Conservation (phyloP, 2,888 invertebrate species). For the Sinohyriopsis cumingii region DNA sequence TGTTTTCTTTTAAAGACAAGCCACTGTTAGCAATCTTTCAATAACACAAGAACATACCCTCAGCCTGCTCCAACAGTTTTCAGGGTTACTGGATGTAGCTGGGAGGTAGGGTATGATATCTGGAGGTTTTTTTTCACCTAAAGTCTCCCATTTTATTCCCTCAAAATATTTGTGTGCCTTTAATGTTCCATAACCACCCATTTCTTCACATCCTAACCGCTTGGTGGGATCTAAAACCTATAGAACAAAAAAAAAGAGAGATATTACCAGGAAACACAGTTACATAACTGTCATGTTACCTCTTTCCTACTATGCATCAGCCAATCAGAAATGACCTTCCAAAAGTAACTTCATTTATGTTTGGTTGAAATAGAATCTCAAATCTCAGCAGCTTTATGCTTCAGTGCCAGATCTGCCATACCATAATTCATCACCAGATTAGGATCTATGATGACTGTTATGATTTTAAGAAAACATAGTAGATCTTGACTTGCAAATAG, state of each 20-base stretch:
- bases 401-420: too few relatives aligned
- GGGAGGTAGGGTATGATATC: conserved; percentile 79
- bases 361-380: too few relatives aligned
- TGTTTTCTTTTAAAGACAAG: too few relatives aligned
- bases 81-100: conserved; percentile 79
- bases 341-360: too few relatives aligned
- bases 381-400: too few relatives aligned
- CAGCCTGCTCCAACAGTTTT: conserved; percentile 78
- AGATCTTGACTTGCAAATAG: too few relatives aligned
- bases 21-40: too few relatives aligned
- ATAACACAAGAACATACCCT: conserved; percentile 12
- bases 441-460: too few relatives aligned
- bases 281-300: neutral
- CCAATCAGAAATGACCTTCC: too few relatives aligned
- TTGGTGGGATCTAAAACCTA: conserved; percentile 82
- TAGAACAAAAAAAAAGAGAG: conserved; percentile 2
- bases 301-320: too few relatives aligned
- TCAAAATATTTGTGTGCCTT: conserved; percentile 90
- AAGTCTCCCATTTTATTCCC: conserved; percentile 86
- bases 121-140: conserved; percentile 86
- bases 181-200: conserved; percentile 84
- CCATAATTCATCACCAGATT: too few relatives aligned
- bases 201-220: conserved; percentile 83
- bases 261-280: neutral
- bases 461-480: too few relatives aligned